These are phyloP conservation scores for Engraulis encrasicolus DNA, from an alignment of 2,113 vertebrate species.

Conservation along the genomic window DNA sequence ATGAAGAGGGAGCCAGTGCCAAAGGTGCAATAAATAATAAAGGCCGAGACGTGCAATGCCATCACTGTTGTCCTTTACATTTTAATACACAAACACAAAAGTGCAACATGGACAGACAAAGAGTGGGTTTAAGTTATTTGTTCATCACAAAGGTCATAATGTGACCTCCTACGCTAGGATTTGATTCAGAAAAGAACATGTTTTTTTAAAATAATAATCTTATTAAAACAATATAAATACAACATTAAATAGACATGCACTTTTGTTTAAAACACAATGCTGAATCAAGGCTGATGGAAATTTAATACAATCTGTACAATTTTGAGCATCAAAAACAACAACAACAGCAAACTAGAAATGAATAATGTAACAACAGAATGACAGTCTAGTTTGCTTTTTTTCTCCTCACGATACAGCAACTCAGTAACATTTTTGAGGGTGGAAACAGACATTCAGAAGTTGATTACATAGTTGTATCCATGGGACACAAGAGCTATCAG, in stretches of 20 bases:
- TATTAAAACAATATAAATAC: slow-evolving; percentile 47
- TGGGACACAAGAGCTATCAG: slow-evolving; percentile 70
- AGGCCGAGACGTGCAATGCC: not conserved
- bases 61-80: slow-evolving; percentile 33
- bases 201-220: no score
- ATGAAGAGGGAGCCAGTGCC: no score
- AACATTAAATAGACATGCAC: slow-evolving; percentile 58
- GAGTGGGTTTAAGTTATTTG: slow-evolving; percentile 50
- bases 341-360: slow-evolving; percentile 55
- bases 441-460: slow-evolving; percentile 60
- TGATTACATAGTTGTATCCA: slow-evolving; percentile 71
- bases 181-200: slow-evolving; percentile 32
- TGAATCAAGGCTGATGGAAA: slow-evolving; percentile 57
- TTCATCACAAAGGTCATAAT: slow-evolving; percentile 56
- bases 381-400: slow-evolving; percentile 44
- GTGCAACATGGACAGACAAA: slow-evolving; percentile 67
- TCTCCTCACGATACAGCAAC: slow-evolving; percentile 59
- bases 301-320: slow-evolving; percentile 58
- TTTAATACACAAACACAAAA: slow-evolving; percentile 73
- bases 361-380: not conserved
- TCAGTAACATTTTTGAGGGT: slow-evolving; percentile 42
- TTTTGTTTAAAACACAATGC: slow-evolving; percentile 42
- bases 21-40: no score
- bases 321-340: slow-evolving; percentile 54
- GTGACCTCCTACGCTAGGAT: slow-evolving; percentile 57